phyloP scores from a whole-genome alignment of 2,888 invertebrate species.

The Empis livida region DNA sequence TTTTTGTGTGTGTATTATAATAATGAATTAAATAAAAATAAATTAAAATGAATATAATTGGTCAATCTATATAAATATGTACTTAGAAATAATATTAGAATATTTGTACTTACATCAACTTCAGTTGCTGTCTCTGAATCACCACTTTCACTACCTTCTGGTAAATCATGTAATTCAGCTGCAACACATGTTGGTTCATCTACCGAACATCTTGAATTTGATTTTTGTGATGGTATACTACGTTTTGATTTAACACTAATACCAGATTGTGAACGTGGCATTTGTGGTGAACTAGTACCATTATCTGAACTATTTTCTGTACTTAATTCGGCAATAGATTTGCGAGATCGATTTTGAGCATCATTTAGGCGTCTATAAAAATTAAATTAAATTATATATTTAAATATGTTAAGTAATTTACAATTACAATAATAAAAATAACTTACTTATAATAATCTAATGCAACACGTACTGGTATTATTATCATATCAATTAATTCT shows the following conservation, averaged over 20 bases:
- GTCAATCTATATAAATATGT: no score
- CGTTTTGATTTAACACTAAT: slow-evolving; percentile 42
- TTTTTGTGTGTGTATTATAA: no score
- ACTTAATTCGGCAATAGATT: slow-evolving; percentile 30
- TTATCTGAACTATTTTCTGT: slow-evolving; percentile 17
- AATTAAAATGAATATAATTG: no score
- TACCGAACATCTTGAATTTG: slow-evolving; percentile 41
- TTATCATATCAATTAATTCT: slow-evolving; percentile 49
- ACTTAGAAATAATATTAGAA: no score
- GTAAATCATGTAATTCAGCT: slow-evolving; percentile 40
- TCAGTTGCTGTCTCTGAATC: slow-evolving; percentile 57
- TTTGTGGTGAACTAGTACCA: slow-evolving; percentile 32
- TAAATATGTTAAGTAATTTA: not conserved
- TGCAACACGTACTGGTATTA: slow-evolving; percentile 35
- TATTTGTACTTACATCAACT: slow-evolving; percentile 47
- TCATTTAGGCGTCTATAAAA: slow-evolving; percentile 32
- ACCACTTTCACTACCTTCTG: slow-evolving; percentile 45
- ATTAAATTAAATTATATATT: not conserved
- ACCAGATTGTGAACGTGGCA: slow-evolving; percentile 39
- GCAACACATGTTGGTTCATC: slow-evolving; percentile 37
- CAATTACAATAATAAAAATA: not conserved
- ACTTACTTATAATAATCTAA: slow-evolving; percentile 35
- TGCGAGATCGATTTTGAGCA: slow-evolving; percentile 33
- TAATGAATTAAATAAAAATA: no score
- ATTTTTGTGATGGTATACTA: slow-evolving; percentile 38